Percentiles rank a stretch among this genome's conserved stretches.
These are phyloP conservation scores for Theonella swinhoei DNA, from an alignment of 37 sponge, comb jelly and placozoan species.

Conservation along the genomic window DNA sequence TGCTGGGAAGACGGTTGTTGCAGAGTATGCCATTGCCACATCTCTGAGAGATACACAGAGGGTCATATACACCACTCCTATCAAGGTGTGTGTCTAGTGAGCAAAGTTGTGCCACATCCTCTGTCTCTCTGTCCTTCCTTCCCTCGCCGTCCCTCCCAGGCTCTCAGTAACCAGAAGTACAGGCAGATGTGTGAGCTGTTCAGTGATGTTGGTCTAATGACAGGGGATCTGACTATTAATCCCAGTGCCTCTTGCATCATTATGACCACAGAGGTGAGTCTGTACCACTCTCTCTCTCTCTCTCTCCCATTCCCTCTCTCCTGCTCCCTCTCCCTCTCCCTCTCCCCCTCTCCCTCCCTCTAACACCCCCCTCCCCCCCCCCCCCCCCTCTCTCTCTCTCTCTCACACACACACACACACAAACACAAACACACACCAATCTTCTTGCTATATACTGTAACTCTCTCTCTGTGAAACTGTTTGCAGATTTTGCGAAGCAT, in stretches of 20 bases:
- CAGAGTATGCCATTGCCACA: conserved; percentile 97
- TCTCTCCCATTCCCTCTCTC: no score
- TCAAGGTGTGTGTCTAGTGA: conserved; percentile 74
- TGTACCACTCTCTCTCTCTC: background rate
- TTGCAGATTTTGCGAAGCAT: conserved; percentile 89
- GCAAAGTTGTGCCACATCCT: background rate
- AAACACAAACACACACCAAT: no score
- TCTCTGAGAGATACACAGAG: conserved; percentile 93
- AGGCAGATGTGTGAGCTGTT: conserved; percentile 93
- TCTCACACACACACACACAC: no score
- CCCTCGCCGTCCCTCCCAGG: conserved; percentile 37
- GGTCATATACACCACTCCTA: conserved; percentile 99
- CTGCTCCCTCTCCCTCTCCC: no score
- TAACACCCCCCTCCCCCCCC: no score
- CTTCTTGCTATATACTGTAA: background rate
- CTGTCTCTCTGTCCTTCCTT: background rate
- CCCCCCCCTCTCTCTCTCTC: no score
- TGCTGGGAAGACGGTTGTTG: conserved; percentile 98
- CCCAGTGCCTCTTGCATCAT: conserved; percentile 95
- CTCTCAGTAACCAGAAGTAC: conserved; percentile 96
- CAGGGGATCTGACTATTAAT: conserved; percentile 96
- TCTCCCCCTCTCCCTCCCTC: no score
- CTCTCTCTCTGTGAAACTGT: background rate
- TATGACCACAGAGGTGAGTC: conserved; percentile 87
- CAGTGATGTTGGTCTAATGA: conserved; percentile 97